Base-by-base conservation (phyloP, 2,113 vertebrate genomes). In the Nematolebias whitei region DNA sequence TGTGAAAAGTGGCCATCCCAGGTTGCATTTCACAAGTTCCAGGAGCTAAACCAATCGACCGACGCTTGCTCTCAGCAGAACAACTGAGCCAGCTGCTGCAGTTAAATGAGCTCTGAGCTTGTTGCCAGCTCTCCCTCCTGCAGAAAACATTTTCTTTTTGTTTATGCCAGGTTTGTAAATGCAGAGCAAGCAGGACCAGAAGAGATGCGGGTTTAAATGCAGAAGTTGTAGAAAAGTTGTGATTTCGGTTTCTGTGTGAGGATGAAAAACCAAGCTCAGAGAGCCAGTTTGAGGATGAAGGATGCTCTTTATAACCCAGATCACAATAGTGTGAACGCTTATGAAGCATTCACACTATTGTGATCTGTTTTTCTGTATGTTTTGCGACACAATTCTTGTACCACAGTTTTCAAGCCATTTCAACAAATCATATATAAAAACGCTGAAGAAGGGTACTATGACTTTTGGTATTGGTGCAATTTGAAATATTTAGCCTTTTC, bases 201-300 rank as follows among this genome's bases (percentile, higher is more conserved):
- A 22, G 38, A 50, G n/a, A 15, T 41, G 15, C 22, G 10, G 14
- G 18, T 39, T 61, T 40, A 35, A 60, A 66, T 29, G 19, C 38
- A 24, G 38, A 22, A 22, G 12, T 56, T 16, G 16, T 52, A 23
- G 22, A 63, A 35, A 14, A 23, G 12, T 18, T 57, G 23, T 5
- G 2, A 20, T 63, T 8, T 49, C 44, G 57, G 26, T 39, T 41
- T 59, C 15, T 32, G 14, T 20, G 50, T 23, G 12, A 43, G 9
- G 12, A 29, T 26, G 15, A 9, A 1, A 32, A 16, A 29, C 40
- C 26, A n/a, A 51, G 18, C 15, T 38, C 35, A 26, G 52, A 24
- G 62, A 24, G 22, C 23, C 60, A 66, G 55, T 60, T 47, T 55
- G 51, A 12, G 48, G 54, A 76, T 80, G 66, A 74, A 54, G 73